Conservation (phyloP, 1,140 invertebrate genomes). For the Meloidogyne floridensis region DNA sequence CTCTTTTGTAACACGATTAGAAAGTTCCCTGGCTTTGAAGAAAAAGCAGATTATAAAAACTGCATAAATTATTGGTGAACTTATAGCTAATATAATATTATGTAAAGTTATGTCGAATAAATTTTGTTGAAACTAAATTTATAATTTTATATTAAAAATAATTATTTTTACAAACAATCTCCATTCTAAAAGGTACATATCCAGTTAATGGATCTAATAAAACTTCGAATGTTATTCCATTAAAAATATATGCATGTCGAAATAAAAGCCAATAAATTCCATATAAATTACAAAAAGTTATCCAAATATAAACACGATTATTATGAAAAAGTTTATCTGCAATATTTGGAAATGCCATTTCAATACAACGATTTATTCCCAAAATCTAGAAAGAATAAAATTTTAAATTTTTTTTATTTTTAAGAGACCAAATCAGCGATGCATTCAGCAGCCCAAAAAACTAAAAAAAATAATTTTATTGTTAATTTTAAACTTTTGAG, state of each 20-base stretch:
- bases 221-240: slow-evolving; percentile 12
- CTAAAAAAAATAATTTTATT: background rate
- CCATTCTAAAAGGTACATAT: background rate
- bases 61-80: slow-evolving; percentile 15
- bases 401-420: background rate
- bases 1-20: background rate
- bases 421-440: background rate
- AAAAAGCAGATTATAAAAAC: background rate
- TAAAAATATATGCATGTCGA: slow-evolving; percentile 9
- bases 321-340: slow-evolving; percentile 6
- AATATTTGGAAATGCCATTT: slow-evolving; percentile 11
- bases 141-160: background rate
- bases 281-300: slow-evolving; percentile 7
- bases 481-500: background rate
- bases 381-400: background rate
- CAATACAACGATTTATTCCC: slow-evolving; percentile 17
- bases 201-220: background rate
- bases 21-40: background rate
- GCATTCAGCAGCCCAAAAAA: slow-evolving; percentile 14
- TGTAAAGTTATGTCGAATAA: background rate
- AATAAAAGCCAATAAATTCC: slow-evolving; percentile 20
- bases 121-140: background rate
- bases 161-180: background rate
- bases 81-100: slow-evolving; percentile 4
- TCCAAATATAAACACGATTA: slow-evolving; percentile 16